Percentiles rank a stretch among this genome's conserved stretches.
These are phyloP conservation scores for Cylloceria caligata DNA, from an alignment of 2,888 invertebrate species.

Conservation along the genomic window DNA sequence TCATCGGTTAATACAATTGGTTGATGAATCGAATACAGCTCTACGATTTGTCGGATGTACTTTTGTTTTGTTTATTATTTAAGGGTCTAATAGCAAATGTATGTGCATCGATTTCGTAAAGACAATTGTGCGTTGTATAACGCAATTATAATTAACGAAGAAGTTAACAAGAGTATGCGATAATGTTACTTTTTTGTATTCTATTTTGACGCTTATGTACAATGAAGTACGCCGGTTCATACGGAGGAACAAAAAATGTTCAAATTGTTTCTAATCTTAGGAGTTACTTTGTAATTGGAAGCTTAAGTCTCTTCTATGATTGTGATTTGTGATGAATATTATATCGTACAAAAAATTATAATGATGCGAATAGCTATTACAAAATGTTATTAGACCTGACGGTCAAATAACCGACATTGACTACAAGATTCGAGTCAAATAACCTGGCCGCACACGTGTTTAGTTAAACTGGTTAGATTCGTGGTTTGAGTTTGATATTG, in stretches of 20 bases:
- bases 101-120: background rate
- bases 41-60: background rate
- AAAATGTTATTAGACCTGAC: background rate
- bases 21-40: background rate
- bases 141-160: too few species aligned
- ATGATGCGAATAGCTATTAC: too few species aligned
- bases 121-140: too few species aligned
- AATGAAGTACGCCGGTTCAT: too few species aligned
- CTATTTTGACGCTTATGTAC: too few species aligned
- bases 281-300: background rate
- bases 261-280: background rate
- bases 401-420: background rate
- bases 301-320: background rate
- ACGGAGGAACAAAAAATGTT: background rate
- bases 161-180: too few species aligned
- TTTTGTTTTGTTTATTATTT: background rate
- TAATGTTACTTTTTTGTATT: too few species aligned
- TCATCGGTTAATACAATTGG: background rate
- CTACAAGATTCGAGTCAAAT: background rate
- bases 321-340: too few species aligned
- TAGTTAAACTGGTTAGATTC: background rate
- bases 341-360: too few species aligned
- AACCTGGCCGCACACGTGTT: slow-evolving; percentile 5
- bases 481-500: background rate
- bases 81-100: background rate